A percentile compares a stretch with the other conserved stretches of the same genome.
phyloP scores from a whole-genome alignment of 1,140 invertebrate species.

The Gryon sp. region DNA sequence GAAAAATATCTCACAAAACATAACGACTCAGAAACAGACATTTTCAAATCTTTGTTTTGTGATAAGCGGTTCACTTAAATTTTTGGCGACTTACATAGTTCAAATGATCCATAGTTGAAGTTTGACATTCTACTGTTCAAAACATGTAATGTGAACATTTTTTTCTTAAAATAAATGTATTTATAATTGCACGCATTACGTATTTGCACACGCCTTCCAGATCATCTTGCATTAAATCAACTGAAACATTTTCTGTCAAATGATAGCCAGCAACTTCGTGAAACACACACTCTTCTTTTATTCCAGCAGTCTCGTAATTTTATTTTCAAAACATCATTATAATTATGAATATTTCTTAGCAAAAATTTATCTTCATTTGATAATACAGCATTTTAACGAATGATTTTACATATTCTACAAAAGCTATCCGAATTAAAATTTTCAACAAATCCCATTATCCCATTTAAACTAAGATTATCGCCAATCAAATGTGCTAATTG shows the following conservation, averaged over 20 bases:
- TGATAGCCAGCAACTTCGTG: not conserved
- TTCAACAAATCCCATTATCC: constrained; percentile 15
- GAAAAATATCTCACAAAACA: constrained; percentile 34
- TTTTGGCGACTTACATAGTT: not conserved
- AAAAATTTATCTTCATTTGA: not conserved
- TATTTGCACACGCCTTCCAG: not conserved
- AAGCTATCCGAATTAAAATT: constrained; percentile 22
- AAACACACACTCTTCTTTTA: constrained; percentile 15
- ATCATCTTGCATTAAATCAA: not conserved
- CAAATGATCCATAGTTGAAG: constrained; percentile 5
- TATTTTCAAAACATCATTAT: not conserved
- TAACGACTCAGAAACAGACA: constrained; percentile 21
- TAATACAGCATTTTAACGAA: not conserved
- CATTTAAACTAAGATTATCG: constrained; percentile 24
- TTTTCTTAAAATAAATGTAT: constrained; percentile 8
- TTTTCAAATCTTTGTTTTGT: constrained; percentile 7
- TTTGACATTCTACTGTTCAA: constrained; percentile 1
- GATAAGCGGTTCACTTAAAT: not conserved
- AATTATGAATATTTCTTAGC: constrained; percentile 9
- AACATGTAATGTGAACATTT: not conserved
- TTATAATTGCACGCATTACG: constrained; percentile 14
- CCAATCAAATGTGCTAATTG: too few species aligned
- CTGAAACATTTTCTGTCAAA: constrained; percentile 1
- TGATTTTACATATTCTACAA: constrained; percentile 19
- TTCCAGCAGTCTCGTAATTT: not conserved